A percentile compares a stretch with the other conserved stretches of the same genome.
Conservation (phyloP, 1,140 invertebrate species). For the Pseudomyrmex dendroicus region DNA sequence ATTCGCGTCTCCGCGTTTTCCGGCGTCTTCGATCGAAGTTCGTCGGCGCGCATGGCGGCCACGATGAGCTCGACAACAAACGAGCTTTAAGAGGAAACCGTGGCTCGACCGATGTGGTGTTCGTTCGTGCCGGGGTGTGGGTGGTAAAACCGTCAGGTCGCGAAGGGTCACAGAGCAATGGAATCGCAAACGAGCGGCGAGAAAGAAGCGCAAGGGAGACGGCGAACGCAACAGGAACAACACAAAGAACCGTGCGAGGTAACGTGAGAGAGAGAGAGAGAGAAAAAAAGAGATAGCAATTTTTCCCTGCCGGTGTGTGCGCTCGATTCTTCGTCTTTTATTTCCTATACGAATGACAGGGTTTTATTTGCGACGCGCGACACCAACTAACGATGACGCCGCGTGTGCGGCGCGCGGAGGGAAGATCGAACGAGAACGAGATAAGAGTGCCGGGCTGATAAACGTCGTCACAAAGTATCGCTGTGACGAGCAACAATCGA, state of each 20-base stretch:
- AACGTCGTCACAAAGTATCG: not conserved
- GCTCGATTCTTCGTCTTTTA: conserved; percentile 53
- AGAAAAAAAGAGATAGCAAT: conserved; percentile 43
- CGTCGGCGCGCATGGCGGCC: conserved; percentile 40
- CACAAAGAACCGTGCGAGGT: conserved; percentile 3
- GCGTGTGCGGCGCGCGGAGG: not conserved
- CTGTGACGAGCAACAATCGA: not conserved
- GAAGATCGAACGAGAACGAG: conserved; percentile 9
- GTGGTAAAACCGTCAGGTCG: conserved; percentile 58
- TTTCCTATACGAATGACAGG: conserved; percentile 50
- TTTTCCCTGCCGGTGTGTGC: conserved; percentile 16
- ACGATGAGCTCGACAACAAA: conserved; percentile 59
- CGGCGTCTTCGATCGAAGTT: conserved; percentile 50
- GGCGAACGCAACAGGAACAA: conserved; percentile 4
- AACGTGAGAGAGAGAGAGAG: not conserved
- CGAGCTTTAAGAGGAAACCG: conserved; percentile 57
- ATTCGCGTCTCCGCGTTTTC: conserved; percentile 34
- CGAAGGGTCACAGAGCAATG: conserved; percentile 58
- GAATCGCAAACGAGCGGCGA: conserved; percentile 52
- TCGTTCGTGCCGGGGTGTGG: conserved; percentile 52
- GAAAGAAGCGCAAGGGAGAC: conserved; percentile 8
- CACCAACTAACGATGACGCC: conserved; percentile 42
- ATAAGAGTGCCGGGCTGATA: conserved; percentile 30
- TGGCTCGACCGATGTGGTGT: conserved; percentile 41
- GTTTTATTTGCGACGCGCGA: conserved; percentile 42